A percentile compares a stretch with the other conserved stretches of the same genome.
These are phyloP conservation scores for Meiosimyza platycephala DNA, from an alignment of 2,888 invertebrate genomes.

Conservation along the genomic window DNA sequence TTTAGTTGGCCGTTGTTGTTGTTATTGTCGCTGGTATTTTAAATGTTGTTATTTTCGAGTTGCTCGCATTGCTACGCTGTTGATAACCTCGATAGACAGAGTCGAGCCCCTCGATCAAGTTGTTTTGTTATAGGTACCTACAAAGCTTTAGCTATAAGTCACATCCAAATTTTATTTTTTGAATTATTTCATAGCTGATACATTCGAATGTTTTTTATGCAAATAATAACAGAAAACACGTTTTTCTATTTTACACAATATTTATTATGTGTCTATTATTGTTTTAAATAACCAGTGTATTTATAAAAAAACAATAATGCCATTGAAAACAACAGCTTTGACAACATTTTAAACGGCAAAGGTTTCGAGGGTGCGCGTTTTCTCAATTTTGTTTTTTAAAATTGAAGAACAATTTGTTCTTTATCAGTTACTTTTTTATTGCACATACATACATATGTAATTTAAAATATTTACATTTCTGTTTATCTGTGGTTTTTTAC, in stretches of 20 bases:
- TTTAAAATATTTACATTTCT: too few relatives aligned
- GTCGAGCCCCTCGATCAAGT: conserved; percentile 8
- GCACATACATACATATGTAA: too few relatives aligned
- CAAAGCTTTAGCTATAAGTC: neutral
- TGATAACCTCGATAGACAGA: conserved; percentile 8
- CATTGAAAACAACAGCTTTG: too few relatives aligned
- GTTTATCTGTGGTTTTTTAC: too few relatives aligned
- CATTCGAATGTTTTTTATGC: neutral
- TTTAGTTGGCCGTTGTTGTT: neutral
- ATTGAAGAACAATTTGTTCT: too few relatives aligned
- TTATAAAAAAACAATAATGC: too few relatives aligned
- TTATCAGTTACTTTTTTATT: too few relatives aligned
- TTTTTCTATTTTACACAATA: too few relatives aligned
- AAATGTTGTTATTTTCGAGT: neutral
- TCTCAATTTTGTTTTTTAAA: neutral
- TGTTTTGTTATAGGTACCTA: neutral
- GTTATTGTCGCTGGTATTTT: neutral
- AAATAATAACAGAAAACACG: neutral
- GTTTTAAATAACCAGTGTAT: neutral
- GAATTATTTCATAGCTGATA: neutral
- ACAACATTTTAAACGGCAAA: neutral
- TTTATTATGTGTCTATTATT: too few relatives aligned
- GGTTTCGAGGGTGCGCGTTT: neutral
- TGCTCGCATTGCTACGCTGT: neutral
- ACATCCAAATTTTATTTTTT: neutral